These are phyloP conservation scores for Hypotaenidia philippensis DNA, from an alignment of 2,797 vertebrate genomes.

Conservation along the genomic window DNA sequence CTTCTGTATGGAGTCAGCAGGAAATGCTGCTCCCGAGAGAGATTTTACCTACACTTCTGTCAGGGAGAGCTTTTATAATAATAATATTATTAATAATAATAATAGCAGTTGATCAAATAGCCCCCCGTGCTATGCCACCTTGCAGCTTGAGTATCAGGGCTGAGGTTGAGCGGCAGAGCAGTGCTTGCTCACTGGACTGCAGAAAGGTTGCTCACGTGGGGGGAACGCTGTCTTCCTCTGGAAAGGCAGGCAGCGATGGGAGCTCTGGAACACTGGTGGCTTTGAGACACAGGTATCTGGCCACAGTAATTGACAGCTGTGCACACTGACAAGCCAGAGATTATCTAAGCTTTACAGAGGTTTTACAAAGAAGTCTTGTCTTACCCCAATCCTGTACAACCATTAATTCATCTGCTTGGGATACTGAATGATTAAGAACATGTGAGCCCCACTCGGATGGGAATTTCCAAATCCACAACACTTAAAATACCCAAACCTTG, in stretches of 20 bases:
- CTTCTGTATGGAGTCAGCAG: neutral
- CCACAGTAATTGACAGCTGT: neutral
- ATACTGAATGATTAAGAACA: neutral
- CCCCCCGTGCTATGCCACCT: neutral
- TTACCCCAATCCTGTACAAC: neutral
- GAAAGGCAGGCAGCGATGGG: neutral
- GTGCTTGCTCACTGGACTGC: neutral
- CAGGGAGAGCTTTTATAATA: neutral
- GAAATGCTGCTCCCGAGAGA: conserved; percentile 9
- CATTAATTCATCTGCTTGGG: neutral
- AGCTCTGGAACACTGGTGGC: neutral
- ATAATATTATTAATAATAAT: neutral
- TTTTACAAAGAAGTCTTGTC: conserved; percentile 3
- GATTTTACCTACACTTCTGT: neutral
- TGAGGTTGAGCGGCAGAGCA: neutral
- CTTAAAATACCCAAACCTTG: neutral
- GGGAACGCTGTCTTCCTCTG: neutral
- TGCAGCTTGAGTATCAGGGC: neutral
- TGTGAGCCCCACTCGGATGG: neutral
- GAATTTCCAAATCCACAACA: neutral
- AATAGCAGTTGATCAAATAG: conserved; percentile 6
- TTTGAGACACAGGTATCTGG: neutral
- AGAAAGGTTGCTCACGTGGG: neutral
- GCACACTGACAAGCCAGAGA: neutral
- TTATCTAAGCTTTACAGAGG: neutral